A percentile compares a stretch with the other conserved stretches of the same genome.
These are phyloP conservation scores for Amaurobius ferox DNA, from an alignment of 2,888 invertebrate genomes.

Conservation along the genomic window DNA sequence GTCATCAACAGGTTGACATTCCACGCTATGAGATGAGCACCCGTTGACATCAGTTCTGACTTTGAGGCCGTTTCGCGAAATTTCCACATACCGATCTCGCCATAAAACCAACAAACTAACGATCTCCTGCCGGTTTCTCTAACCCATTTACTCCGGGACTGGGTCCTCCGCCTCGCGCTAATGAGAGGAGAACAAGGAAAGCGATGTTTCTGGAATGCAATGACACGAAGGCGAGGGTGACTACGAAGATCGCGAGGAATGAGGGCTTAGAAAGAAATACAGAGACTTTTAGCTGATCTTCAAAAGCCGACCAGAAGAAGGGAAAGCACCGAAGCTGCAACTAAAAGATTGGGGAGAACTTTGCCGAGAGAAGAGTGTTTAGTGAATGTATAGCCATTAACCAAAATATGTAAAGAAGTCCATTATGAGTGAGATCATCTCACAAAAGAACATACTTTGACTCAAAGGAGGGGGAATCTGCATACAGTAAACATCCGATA, in stretches of 20 bases:
- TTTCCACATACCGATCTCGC: slow-evolving; percentile 19
- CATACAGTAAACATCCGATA: no score
- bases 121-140: slow-evolving; percentile 16
- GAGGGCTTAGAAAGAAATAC: background rate
- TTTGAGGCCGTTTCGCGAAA: slow-evolving; percentile 3
- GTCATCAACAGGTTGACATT: slow-evolving; percentile 6
- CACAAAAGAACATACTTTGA: no score
- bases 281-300: background rate
- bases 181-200: slow-evolving; percentile 21
- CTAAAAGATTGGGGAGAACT: no score
- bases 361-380: no score
- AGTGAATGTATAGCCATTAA: no score
- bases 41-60: background rate
- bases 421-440: no score
- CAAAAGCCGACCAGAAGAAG: background rate
- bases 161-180: background rate
- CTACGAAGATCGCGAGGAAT: background rate
- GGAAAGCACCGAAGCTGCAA: background rate
- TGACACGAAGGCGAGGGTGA: background rate
- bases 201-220: slow-evolving; percentile 15
- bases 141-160: slow-evolving; percentile 12
- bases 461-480: no score
- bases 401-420: no score
- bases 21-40: background rate
- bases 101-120: slow-evolving; percentile 19